These are phyloP conservation scores for Lineus longissimus DNA, from an alignment of 1,140 invertebrate species.

Conservation along the genomic window DNA sequence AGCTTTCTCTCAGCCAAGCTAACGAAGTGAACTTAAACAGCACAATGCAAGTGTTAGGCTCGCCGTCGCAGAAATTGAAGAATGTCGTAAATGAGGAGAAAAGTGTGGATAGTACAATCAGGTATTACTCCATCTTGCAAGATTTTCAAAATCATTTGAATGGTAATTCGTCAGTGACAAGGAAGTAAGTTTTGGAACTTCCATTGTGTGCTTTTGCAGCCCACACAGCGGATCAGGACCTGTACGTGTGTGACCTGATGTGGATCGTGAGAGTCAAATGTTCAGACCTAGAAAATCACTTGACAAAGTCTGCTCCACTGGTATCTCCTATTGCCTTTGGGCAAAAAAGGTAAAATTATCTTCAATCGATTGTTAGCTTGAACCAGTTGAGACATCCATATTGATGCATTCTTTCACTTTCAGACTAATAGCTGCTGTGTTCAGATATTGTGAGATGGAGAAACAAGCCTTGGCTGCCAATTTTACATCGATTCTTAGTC, in stretches of 20 bases:
- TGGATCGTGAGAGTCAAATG: too few species aligned
- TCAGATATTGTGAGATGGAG: slow-evolving; percentile 68
- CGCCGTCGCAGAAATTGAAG: slow-evolving; percentile 39
- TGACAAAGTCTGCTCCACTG: too few species aligned
- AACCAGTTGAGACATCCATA: neutral
- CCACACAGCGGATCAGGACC: too few species aligned
- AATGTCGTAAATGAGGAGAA: slow-evolving; percentile 56
- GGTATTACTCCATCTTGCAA: slow-evolving; percentile 27
- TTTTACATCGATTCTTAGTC: slow-evolving; percentile 66
- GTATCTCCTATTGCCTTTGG: too few species aligned
- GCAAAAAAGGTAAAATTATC: too few species aligned
- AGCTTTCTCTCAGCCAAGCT: slow-evolving; percentile 63
- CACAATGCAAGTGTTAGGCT: slow-evolving; percentile 62
- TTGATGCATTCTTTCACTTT: slow-evolving; percentile 14
- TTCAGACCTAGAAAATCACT: too few species aligned
- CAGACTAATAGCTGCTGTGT: slow-evolving; percentile 64
- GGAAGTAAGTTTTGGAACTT: too few species aligned
- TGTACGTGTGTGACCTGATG: too few species aligned
- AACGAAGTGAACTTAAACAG: slow-evolving; percentile 59
- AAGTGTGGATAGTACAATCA: slow-evolving; percentile 62
- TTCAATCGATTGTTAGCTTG: too few species aligned
- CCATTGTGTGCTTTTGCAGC: too few species aligned
- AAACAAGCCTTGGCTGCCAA: slow-evolving; percentile 63
- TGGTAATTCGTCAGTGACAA: too few species aligned
- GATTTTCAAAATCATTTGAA: slow-evolving; percentile 2